Base-by-base conservation (phyloP, 2,113 vertebrate genomes). In the Laterallus jamaicensis region DNA sequence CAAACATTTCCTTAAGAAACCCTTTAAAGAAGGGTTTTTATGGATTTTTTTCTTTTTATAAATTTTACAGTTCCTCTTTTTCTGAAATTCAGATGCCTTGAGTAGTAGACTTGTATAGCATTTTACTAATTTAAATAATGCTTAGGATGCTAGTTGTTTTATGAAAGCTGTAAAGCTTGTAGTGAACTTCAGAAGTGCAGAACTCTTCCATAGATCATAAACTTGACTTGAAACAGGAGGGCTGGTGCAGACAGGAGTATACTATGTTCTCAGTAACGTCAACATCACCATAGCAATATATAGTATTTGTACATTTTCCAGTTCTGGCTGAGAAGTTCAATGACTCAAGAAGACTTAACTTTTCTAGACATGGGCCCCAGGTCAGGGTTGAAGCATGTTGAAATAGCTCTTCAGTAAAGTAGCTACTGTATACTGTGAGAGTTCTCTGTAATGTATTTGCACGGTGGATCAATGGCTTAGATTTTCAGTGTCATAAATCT, bases 401-500 rank as follows among this genome's bases (percentile, higher is more conserved):
- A 56, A 93, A 74, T 8, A 32, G 78, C 93, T 95, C 71, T 88
- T 80, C 70, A 80, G 87, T 69, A n/a, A 77, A 94, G 91, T 8
- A 85, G 75, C 44, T 79, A 3, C 86, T 74, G 55, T 25, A 8
- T 37, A 42, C 21, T 71, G 42, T 2, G 1, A 71, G 62, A 3
- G 5, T 82, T 95, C 84, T 59, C 44, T 0, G 4, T 77, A 66
- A 87, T 88, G 87, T 59, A 42, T 94, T 94, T 88, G 86, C 7
- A 2, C 3, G 14, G 55, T 77, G 87, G 75, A 91, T 95, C 91
- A 88, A 94, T 93, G 92, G 52, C 90, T 94, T 47, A 62, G 89
- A 42, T 81, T 96, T 92, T 94, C 85, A 86, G 75, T 89, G 85
- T 82, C 94, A 74, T 95, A 95, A 94, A 93, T 94, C 91, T 96